These are phyloP conservation scores for Rugalucina vietnamica DNA, from an alignment of 2,888 invertebrate genomes.

Conservation along the genomic window DNA sequence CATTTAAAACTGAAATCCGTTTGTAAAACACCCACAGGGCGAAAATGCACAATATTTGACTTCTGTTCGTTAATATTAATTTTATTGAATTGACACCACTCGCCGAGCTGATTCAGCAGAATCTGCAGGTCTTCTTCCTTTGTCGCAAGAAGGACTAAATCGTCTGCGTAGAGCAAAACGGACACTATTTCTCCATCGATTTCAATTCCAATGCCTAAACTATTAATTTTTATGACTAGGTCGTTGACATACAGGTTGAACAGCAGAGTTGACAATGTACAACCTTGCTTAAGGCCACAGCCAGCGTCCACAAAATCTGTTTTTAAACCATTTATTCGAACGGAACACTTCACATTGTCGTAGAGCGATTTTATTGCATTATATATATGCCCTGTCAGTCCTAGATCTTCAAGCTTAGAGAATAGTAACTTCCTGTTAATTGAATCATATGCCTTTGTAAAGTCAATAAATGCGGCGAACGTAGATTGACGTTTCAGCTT, in stretches of 20 bases:
- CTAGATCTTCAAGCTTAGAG: not conserved
- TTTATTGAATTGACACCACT: not conserved
- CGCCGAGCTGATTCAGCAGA: not conserved
- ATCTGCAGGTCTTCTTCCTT: not conserved
- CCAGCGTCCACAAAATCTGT: not conserved
- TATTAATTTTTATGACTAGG: not conserved
- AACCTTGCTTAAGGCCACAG: slow-evolving; percentile 14
- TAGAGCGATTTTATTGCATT: slow-evolving; percentile 1
- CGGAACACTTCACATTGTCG: slow-evolving; percentile 2
- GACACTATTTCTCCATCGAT: not conserved
- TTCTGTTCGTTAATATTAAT: not conserved
- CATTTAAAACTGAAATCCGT: not conserved
- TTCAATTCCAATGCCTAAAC: not conserved
- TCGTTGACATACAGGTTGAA: slow-evolving; percentile 17
- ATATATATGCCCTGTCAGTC: not conserved
- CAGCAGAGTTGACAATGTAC: not conserved
- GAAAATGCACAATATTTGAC: not conserved
- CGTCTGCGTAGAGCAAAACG: not conserved
- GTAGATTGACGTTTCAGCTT: slow-evolving; percentile 7
- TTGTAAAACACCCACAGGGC: not conserved
- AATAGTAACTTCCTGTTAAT: not conserved
- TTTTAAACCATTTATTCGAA: not conserved
- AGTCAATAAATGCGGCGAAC: not conserved
- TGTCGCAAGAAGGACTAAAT: not conserved
- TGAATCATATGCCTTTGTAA: slow-evolving; percentile 7